Evolutionary conservation across 2,113 vertebrate genomes (phyloP), one percentile per base, ranked within the genome.

Genomic region (Trematomus loennbergii): DNA sequence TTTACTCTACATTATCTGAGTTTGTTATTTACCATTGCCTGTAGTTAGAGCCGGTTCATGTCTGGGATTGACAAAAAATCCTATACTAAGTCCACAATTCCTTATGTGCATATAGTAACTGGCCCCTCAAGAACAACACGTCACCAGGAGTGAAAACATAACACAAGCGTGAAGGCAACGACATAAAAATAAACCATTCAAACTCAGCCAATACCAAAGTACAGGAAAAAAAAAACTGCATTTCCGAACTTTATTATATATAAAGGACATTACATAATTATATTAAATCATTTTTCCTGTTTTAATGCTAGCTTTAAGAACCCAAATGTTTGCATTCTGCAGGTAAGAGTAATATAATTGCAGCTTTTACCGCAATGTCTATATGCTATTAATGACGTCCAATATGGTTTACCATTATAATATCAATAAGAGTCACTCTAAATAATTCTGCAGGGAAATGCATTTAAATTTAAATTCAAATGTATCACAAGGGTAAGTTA

Each of bases 361-460:
- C 2, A 72, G 16, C 20, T 66, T 7, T 12, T 17, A 13, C 15
- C 15, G 74, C 25, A 52, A 45, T 12, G 3, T 45, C 36, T 16
- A 33, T 22, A 36, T 20, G 18, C 58, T 16, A 43, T 17, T 61
- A 53, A 68, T 52, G 69, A 53, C 62, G 20, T 72, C 68, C 33
- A 22, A 29, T 29, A 20, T 60, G 53, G 69, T 18, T 20, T 52
- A 36, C 16, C 12, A 45, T 58, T 17, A 13, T 13, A 63, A 22
- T n/a, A 13, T 17, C 22, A 33, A 67, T 49, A 25, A 46, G 46
- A 55, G 49, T 49, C 25, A 18, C 33, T 25, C 3, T 63, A 15
- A 36, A 9, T 17, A 36, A 18, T 18, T 18, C 15, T 40, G 29
- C 5, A 0, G 36, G 20, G 13, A 52, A 49, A 10, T 63, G 25